Percentiles rank a stretch among this genome's conserved stretches.
Evolutionary conservation across 2,797 vertebrate genomes (phyloP).

Genomic region (Pipistrellus nathusii): DNA sequence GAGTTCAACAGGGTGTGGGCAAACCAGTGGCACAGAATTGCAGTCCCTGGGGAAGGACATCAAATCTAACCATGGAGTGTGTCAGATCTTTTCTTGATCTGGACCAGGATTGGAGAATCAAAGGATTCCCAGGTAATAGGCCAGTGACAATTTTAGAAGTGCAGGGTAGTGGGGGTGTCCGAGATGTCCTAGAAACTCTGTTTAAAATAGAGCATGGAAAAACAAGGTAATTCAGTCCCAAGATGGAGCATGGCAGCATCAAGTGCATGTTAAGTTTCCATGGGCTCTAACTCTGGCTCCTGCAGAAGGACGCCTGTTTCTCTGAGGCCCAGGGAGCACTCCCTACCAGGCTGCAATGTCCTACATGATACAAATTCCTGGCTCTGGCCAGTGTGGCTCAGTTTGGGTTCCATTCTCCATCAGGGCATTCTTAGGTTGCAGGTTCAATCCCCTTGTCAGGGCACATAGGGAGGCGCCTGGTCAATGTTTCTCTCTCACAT

Average conservation of each 20-base stretch:
- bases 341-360: neutral
- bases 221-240: neutral
- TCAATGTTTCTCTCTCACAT: too few relatives aligned
- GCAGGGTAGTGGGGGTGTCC: neutral
- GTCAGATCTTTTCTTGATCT: conserved; percentile 29
- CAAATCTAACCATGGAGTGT: neutral
- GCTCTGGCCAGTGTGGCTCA: too few relatives aligned
- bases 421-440: too few relatives aligned
- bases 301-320: neutral
- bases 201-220: conserved; percentile 55
- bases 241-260: neutral
- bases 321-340: neutral
- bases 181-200: conserved; percentile 56
- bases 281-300: neutral
- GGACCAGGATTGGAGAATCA: conserved; percentile 23
- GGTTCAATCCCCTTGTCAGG: too few relatives aligned
- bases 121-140: conserved; percentile 53
- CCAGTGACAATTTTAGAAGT: conserved; percentile 61
- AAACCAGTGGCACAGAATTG: neutral
- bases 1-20: neutral
- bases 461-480: too few relatives aligned
- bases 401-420: too few relatives aligned
- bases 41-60: neutral
- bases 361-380: neutral
- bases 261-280: neutral